Percentiles rank a stretch among this genome's conserved stretches.
Evolutionary conservation across 2,797 vertebrate species (phyloP).

Genomic region (Coilia nasus): DNA sequence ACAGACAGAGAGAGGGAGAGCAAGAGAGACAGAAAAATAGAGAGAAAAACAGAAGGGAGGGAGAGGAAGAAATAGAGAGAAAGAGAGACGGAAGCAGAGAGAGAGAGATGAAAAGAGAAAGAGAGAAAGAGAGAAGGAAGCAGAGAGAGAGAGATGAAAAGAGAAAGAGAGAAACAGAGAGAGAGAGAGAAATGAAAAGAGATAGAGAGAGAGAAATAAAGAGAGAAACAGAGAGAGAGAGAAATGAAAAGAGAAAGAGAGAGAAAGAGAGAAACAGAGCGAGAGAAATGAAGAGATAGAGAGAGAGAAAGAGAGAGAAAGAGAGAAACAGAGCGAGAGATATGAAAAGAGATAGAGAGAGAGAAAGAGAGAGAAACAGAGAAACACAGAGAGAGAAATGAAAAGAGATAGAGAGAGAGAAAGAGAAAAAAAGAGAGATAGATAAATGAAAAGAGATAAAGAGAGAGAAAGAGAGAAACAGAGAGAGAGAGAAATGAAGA

Average conservation of each 20-base stretch:
- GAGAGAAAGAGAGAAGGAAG: neutral
- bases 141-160: neutral
- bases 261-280: too few relatives aligned
- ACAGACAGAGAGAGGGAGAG: neutral
- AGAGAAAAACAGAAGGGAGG: neutral
- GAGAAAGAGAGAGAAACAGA: neutral
- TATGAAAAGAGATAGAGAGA: too few relatives aligned
- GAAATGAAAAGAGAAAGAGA: too few relatives aligned
- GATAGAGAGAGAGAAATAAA: neutral
- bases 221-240: neutral
- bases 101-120: neutral
- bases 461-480: too few relatives aligned
- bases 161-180: neutral
- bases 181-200: neutral
- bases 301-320: too few relatives aligned
- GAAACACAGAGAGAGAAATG: too few relatives aligned
- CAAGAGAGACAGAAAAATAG: neutral
- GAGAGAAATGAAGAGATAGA: too few relatives aligned
- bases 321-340: too few relatives aligned
- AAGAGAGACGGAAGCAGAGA: neutral
- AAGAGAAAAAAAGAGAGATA: neutral
- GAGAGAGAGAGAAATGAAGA: too few relatives aligned
- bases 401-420: neutral
- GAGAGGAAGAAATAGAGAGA: neutral
- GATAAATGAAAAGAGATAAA: too few relatives aligned